Percentiles rank a stretch among this genome's conserved stretches.
These are phyloP conservation scores for Dyspetes luteomarginatus DNA, from an alignment of 2,888 invertebrate species.

Conservation along the genomic window DNA sequence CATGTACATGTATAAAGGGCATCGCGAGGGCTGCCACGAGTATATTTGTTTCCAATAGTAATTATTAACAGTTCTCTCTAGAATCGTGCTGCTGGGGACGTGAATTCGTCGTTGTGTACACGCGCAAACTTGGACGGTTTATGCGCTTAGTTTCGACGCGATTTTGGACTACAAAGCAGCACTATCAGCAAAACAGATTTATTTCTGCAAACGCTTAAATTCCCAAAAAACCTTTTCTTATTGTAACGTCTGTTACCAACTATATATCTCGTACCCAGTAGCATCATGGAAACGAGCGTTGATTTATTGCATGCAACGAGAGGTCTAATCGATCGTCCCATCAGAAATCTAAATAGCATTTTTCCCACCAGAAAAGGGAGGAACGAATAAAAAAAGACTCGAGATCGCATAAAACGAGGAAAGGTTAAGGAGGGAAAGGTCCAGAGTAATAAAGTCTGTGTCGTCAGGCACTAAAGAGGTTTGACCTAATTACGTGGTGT, in stretches of 20 bases:
- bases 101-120: neutral
- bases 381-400: conserved; percentile 1
- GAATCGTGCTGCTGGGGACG: neutral
- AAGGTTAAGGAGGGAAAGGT: conserved; percentile 8
- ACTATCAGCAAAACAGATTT: conserved; percentile 21
- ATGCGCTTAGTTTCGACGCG: conserved; percentile 21
- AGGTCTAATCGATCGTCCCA: conserved; percentile 30
- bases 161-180: conserved; percentile 29
- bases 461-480: conserved; percentile 68
- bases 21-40: neutral
- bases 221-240: conserved; percentile 32
- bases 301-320: conserved; percentile 26
- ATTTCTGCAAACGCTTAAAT: conserved; percentile 46
- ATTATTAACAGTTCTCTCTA: conserved; percentile 39
- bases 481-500: conserved; percentile 67
- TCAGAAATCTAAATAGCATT: neutral
- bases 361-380: neutral
- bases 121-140: neutral
- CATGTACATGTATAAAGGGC: neutral
- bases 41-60: conserved; percentile 21
- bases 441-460: neutral
- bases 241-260: conserved; percentile 18
- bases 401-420: conserved; percentile 13
- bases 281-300: conserved; percentile 26
- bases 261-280: conserved; percentile 19